These are phyloP conservation scores for Callipepla californica DNA, from an alignment of 2,113 vertebrate species.

Conservation along the genomic window DNA sequence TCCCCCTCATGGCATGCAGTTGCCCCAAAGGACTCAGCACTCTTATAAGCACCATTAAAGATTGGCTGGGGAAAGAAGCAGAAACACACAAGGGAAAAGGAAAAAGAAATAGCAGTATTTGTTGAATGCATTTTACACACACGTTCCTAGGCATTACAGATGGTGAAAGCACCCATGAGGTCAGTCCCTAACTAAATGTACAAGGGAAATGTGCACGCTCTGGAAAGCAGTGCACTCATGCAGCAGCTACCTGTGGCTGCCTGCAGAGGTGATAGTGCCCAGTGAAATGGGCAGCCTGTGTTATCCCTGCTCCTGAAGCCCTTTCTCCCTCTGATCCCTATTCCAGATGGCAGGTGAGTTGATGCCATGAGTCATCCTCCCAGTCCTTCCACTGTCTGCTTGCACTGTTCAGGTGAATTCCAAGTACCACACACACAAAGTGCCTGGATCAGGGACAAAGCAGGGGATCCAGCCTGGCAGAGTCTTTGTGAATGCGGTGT, in stretches of 20 bases:
- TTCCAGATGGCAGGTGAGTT: background rate
- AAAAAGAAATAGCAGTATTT: background rate
- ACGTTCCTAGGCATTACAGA: background rate
- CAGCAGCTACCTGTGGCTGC: background rate
- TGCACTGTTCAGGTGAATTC: background rate
- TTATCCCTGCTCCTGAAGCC: background rate
- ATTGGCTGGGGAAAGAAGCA: rapidly evolving
- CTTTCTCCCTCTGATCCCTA: background rate
- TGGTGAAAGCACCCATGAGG: background rate
- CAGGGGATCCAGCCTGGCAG: background rate
- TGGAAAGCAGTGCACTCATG: background rate
- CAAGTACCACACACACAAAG: background rate
- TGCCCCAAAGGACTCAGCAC: background rate
- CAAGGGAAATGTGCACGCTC: background rate
- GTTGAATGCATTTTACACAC: rapidly evolving
- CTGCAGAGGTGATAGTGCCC: background rate
- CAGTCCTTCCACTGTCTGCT: background rate
- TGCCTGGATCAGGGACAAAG: background rate
- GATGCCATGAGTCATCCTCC: background rate
- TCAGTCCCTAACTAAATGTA: background rate
- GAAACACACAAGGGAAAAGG: background rate
- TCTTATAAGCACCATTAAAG: background rate
- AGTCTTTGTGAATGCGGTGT: background rate
- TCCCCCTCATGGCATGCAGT: background rate
- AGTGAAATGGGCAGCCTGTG: background rate